A percentile compares a stretch with the other conserved stretches of the same genome.
Evolutionary conservation across 2,888 invertebrate species (phyloP).

Genomic region (Acanthosepion lycidas): DNA sequence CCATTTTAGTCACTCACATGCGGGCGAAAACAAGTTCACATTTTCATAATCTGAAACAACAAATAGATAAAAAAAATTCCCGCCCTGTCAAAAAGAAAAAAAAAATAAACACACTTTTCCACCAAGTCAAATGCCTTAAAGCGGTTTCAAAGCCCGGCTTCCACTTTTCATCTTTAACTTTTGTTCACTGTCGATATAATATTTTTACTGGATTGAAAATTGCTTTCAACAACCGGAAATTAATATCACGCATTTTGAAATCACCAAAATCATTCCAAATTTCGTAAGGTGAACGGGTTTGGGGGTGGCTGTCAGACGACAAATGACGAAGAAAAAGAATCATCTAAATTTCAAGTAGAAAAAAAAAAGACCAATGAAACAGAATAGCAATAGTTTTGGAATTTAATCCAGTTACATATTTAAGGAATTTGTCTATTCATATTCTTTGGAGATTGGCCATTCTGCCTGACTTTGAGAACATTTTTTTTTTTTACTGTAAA

Average conservation of each 20-base stretch:
- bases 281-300: not conserved
- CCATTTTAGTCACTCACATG: not conserved
- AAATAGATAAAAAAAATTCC: not conserved
- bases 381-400: slow-evolving; percentile 15
- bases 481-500: not conserved
- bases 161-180: not conserved
- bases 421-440: not conserved
- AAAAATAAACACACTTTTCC: not conserved
- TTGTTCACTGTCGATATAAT: slow-evolving; percentile 12
- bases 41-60: not conserved
- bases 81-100: not conserved
- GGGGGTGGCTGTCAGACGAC: not conserved
- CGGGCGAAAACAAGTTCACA: not conserved
- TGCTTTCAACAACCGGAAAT: slow-evolving; percentile 33
- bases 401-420: not conserved
- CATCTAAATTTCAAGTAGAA: not conserved
- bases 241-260: slow-evolving; percentile 12
- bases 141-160: slow-evolving; percentile 33
- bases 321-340: not conserved
- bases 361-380: not conserved
- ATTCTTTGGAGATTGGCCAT: not conserved
- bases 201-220: slow-evolving; percentile 33
- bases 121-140: slow-evolving; percentile 33
- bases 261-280: slow-evolving; percentile 33
- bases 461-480: not conserved